Evolutionary conservation across 2,888 invertebrate species (phyloP), one percentile per base, ranked within the genome.

Genomic region (Blera fallax): DNA sequence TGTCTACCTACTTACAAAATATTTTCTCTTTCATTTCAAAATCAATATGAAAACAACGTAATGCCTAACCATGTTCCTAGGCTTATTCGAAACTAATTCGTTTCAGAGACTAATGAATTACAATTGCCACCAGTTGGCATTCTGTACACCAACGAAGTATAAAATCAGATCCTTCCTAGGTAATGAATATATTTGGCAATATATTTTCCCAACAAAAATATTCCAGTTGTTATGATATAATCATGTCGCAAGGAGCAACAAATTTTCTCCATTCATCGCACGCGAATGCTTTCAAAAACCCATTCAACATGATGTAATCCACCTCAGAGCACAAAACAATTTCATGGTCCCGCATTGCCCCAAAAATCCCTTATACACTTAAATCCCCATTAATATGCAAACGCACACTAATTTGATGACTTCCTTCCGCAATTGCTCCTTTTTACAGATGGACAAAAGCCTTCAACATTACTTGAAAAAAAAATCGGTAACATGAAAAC

Each of bases 381-480:
- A 60, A 48, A 60, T 29, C 14, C 32, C 16, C 24, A 74, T 65
- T 67, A 45, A 65, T 40, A 29, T 27, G n/a, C 58, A 56, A 60
- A 50, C 2, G 60, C 29, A 16, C 52, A 29, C 62, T 79, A 64
- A 79, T 56, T 54, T 40, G 32, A 56, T 54, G n/a, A 37, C 40
- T 64, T 69, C n/a, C 32, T 58, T 64, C 37, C 58, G 24, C 21
- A 73, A 62, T 6, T n/a, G 3, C 37, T 50, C 16, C 56, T 18
- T 43, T 40, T 54, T 60, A 40, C 65, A 82, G 77, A 70, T 87
- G 87, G 87, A 87, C 73, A 87, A 78, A 73, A 82, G 81, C 45
- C 73, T 87, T 21, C 77, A 73, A 43, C 87, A 87, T 56, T 87
- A 87, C 77, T 60, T 87, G 69, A 87, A 82, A 73, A 87, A 87